A percentile compares a stretch with the other conserved stretches of the same genome.
Evolutionary conservation across 2,888 invertebrate species (phyloP).

Genomic region (Napeogenes inachia): DNA sequence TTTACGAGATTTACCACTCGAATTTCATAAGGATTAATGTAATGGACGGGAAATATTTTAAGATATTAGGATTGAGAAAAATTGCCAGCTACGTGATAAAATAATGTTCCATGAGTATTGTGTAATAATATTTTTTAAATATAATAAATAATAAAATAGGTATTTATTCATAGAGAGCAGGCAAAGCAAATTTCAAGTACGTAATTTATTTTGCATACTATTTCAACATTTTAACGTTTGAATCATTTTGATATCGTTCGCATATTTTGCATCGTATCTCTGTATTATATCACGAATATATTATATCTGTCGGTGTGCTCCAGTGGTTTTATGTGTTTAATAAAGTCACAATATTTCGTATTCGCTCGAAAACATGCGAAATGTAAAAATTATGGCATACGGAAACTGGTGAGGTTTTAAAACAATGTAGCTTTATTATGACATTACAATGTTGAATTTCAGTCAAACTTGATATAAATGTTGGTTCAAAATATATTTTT

Average conservation of each 20-base stretch:
- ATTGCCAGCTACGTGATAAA: neutral
- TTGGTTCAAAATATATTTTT: neutral
- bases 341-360: constrained; percentile 42
- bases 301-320: constrained; percentile 48
- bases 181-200: neutral
- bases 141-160: neutral
- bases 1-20: constrained; percentile 17
- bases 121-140: neutral
- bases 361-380: constrained; percentile 34
- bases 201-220: neutral
- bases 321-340: constrained; percentile 38
- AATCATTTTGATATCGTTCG: constrained; percentile 5
- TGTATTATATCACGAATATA: constrained; percentile 41
- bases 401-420: constrained; percentile 17
- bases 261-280: constrained; percentile 34
- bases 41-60: constrained; percentile 1
- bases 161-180: neutral
- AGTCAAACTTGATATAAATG: no score
- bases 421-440: constrained; percentile 4
- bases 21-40: constrained; percentile 20
- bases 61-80: neutral
- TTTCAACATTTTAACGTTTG: neutral
- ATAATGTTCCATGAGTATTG: neutral
- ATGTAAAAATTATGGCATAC: constrained; percentile 27
- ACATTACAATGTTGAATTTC: neutral